A percentile compares a stretch with the other conserved stretches of the same genome.
phyloP scores from a whole-genome alignment of 1,140 invertebrate genomes.

The Drosophila takahashii region DNA sequence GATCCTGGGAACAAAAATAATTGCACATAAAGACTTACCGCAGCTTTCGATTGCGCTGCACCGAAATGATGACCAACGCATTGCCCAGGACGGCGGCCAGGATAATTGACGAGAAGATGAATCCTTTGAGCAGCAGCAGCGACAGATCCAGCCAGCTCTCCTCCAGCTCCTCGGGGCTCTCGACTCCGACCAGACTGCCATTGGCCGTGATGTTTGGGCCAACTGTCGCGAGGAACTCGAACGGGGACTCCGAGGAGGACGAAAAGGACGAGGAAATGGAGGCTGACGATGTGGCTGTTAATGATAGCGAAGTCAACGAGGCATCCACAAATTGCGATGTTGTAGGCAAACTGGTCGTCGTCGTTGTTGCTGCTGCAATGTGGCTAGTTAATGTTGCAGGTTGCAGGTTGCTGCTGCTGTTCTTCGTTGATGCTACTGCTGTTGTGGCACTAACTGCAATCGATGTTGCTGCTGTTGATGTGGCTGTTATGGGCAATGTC shows the following conservation, averaged over 20 bases:
- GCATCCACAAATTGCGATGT: slow-evolving; percentile 69
- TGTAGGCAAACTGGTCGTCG: slow-evolving; percentile 59
- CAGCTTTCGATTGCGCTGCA: slow-evolving; percentile 83
- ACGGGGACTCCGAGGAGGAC: slow-evolving; percentile 34
- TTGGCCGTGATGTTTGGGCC: slow-evolving; percentile 62
- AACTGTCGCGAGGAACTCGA: slow-evolving; percentile 59
- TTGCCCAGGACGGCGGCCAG: slow-evolving; percentile 94
- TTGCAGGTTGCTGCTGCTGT: slow-evolving; percentile 34
- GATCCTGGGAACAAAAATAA: neutral
- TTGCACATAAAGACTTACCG: slow-evolving; percentile 65
- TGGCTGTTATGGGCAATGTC: slow-evolving; percentile 31
- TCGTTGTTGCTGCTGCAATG: slow-evolving; percentile 41
- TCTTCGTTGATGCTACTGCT: slow-evolving; percentile 32
- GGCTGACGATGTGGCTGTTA: slow-evolving; percentile 62
- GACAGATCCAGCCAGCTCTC: slow-evolving; percentile 86
- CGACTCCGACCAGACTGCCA: slow-evolving; percentile 43
- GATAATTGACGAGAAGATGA: slow-evolving; percentile 93
- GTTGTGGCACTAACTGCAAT: slow-evolving; percentile 34
- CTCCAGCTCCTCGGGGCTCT: slow-evolving; percentile 38
- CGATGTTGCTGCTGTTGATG: slow-evolving; percentile 15
- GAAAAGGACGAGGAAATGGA: slow-evolving; percentile 13
- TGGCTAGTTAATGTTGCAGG: slow-evolving; percentile 22
- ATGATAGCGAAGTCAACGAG: slow-evolving; percentile 78
- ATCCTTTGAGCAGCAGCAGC: slow-evolving; percentile 88
- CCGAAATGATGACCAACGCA: slow-evolving; percentile 92